phyloP scores from a whole-genome alignment of 2,113 vertebrate genomes.

The Ceratotherium simum region DNA sequence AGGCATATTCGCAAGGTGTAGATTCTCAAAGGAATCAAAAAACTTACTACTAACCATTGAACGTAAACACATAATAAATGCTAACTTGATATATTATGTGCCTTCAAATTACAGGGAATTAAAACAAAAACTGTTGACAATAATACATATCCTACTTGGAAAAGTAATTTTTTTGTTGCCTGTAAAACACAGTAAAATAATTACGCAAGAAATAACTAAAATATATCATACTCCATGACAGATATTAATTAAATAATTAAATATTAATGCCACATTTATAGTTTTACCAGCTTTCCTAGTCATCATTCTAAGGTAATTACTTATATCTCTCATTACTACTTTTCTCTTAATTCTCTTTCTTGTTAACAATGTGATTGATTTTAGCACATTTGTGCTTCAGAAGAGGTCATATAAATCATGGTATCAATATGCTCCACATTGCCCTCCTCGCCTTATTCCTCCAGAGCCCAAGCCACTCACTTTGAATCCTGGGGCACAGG shows the following conservation, averaged over 20 bases:
- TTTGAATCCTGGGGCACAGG: slow-evolving; percentile 97
- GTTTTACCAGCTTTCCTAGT: not conserved
- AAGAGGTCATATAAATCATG: not conserved
- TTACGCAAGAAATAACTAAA: not conserved
- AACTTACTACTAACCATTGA: not conserved
- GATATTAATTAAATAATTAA: slow-evolving; percentile 15
- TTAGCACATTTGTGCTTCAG: not conserved
- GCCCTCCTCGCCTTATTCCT: not conserved
- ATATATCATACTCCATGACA: not conserved
- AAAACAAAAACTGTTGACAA: slow-evolving; percentile 11
- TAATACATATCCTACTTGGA: not conserved
- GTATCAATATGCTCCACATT: fast-evolving
- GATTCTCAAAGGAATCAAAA: not conserved
- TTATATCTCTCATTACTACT: not conserved
- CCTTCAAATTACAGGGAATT: not conserved
- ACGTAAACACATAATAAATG: not conserved
- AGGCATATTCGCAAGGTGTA: not conserved
- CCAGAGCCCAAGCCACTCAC: slow-evolving; percentile 85
- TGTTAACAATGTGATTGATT: not conserved
- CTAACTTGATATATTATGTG: not conserved
- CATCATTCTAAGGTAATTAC: not conserved
- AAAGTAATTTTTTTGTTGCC: slow-evolving; percentile 17
- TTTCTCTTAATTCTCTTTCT: not conserved
- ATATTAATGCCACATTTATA: not conserved
- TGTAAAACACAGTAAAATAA: not conserved